These are phyloP conservation scores for Ancistrus triradiatus DNA, from an alignment of 2,113 vertebrate genomes.

Conservation along the genomic window DNA sequence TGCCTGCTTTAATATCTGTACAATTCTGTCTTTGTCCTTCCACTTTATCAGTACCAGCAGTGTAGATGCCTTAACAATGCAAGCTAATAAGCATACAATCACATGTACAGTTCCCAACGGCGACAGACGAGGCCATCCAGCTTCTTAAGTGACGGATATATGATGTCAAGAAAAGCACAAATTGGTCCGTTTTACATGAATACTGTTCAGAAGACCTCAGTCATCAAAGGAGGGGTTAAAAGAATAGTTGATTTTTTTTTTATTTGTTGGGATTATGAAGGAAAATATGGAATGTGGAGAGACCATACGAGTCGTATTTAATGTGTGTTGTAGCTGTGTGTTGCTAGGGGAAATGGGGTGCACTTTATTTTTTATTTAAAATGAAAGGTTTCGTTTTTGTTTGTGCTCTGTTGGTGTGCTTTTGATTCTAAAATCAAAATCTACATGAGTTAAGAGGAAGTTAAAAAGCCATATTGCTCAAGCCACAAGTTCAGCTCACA, in stretches of 20 bases:
- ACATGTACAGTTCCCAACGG: constrained; percentile 91
- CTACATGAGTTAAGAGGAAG: neutral
- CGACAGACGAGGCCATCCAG: constrained; percentile 87
- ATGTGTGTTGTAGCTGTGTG: constrained; percentile 41
- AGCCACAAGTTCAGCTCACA: constrained; percentile 18
- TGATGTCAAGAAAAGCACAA: constrained; percentile 85
- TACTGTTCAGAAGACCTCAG: constrained; percentile 14
- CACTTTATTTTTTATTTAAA: constrained; percentile 50
- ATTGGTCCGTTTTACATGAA: constrained; percentile 75
- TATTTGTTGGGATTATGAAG: constrained; percentile 60
- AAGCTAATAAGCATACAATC: constrained; percentile 76
- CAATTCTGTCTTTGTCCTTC: constrained; percentile 72
- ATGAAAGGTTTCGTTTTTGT: constrained; percentile 38
- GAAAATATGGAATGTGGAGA: constrained; percentile 50
- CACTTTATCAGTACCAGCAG: constrained; percentile 83
- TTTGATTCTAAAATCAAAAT: too few relatives aligned
- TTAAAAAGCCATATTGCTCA: constrained; percentile 44
- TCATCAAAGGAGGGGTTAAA: too few relatives aligned
- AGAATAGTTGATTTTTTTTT: constrained; percentile 54
- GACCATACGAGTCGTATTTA: constrained; percentile 47
- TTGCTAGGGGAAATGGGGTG: constrained; percentile 23
- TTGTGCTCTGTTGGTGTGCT: constrained; percentile 28
- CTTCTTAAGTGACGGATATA: constrained; percentile 77
- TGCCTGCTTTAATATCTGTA: constrained; percentile 84
- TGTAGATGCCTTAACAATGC: constrained; percentile 89